Conservation (phyloP, 2,113 vertebrate genomes). For the Cinclus cinclus region DNA sequence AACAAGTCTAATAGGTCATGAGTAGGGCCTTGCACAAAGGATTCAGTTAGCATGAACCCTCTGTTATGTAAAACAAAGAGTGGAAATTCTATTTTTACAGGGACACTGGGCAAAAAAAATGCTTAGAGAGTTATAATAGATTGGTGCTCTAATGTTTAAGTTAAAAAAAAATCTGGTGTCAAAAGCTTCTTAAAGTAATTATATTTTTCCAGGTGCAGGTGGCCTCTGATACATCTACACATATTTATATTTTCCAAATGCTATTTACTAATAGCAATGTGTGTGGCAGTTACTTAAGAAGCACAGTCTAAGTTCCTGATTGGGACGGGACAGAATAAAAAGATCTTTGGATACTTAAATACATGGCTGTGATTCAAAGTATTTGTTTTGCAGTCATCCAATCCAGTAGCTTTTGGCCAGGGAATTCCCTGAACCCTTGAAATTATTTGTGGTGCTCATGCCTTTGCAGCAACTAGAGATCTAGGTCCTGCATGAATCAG, state of each 20-base stretch:
- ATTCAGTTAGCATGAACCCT: background rate
- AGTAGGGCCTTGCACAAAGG: background rate
- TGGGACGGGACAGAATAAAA: background rate
- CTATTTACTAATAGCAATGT: background rate
- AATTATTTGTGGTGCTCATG: background rate
- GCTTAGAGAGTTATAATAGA: background rate
- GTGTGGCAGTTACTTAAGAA: background rate
- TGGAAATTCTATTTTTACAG: background rate
- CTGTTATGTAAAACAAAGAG: background rate
- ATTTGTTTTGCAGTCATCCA: background rate
- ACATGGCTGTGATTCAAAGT: background rate
- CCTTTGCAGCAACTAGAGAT: background rate
- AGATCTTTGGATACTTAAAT: background rate
- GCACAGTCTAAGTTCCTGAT: background rate
- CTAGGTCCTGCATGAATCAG: background rate
- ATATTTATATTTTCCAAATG: background rate
- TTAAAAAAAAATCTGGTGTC: background rate
- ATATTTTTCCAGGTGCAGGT: background rate
- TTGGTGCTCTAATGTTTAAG: background rate
- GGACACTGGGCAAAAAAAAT: background rate
- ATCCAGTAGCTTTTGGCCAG: background rate
- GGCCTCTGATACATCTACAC: background rate
- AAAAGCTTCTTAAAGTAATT: background rate
- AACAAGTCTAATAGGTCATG: background rate
- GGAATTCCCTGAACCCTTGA: background rate